Evolutionary conservation across 2,888 invertebrate genomes (phyloP).

Genomic region (Proisotoma minuta): DNA sequence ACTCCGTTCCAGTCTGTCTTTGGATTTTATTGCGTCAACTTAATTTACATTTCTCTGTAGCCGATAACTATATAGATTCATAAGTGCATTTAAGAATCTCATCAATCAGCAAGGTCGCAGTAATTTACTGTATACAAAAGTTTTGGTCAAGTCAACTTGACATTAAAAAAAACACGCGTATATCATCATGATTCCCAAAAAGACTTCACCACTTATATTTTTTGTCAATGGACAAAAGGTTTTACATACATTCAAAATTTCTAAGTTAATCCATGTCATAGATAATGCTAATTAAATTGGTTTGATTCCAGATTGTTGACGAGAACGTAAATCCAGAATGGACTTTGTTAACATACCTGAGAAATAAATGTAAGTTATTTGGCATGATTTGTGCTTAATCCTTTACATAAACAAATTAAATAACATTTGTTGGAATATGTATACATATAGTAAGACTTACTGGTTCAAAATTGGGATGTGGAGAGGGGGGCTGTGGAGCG

Average conservation of each 20-base stretch:
- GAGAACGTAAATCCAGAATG: slow-evolving; percentile 71
- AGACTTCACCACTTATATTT: slow-evolving; percentile 53
- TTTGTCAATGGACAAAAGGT: slow-evolving; percentile 64
- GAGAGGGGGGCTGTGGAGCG: slow-evolving; percentile 83
- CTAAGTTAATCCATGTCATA: not conserved
- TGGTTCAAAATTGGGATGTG: slow-evolving; percentile 89
- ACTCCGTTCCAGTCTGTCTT: too few relatives aligned
- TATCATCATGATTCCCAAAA: slow-evolving; percentile 35
- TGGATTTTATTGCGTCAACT: too few relatives aligned
- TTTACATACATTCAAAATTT: not conserved
- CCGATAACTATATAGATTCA: too few relatives aligned
- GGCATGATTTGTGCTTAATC: not conserved
- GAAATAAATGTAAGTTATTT: slow-evolving; percentile 60
- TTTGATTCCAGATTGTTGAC: slow-evolving; percentile 62
- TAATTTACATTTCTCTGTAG: too few relatives aligned
- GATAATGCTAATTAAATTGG: not conserved
- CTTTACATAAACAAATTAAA: too few relatives aligned
- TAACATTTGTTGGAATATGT: too few relatives aligned
- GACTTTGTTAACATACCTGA: slow-evolving; percentile 75
- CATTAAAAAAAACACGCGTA: too few relatives aligned
- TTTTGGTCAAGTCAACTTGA: too few relatives aligned
- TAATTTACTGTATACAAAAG: too few relatives aligned
- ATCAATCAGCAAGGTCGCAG: too few relatives aligned
- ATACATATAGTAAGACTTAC: slow-evolving; percentile 31
- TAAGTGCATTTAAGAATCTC: too few relatives aligned